Evolutionary conservation across 2,113 vertebrate species (phyloP).

Genomic region (Australoheros scitulus): DNA sequence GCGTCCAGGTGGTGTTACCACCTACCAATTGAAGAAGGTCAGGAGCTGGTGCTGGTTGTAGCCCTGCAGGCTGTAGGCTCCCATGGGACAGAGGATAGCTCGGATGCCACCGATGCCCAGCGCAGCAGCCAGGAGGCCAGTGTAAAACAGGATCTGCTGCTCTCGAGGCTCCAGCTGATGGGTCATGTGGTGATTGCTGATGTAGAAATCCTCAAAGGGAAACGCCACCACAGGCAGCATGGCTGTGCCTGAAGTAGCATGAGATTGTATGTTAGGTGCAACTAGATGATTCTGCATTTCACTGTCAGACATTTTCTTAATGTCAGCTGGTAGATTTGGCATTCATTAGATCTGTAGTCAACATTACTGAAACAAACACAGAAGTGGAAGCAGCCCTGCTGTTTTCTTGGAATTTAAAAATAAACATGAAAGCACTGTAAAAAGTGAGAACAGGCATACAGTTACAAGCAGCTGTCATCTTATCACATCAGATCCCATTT

Average conservation of each 20-base stretch:
- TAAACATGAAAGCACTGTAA: background rate
- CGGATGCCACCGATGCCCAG: conserved; percentile 88
- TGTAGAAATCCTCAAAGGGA: conserved; percentile 89
- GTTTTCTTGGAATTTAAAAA: background rate
- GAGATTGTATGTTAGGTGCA: background rate
- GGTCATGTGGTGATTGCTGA: conserved; percentile 79
- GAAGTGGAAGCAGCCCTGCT: background rate
- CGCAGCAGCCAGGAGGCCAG: conserved; percentile 83
- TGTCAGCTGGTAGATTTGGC: background rate
- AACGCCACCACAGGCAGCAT: conserved; percentile 89
- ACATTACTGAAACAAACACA: background rate
- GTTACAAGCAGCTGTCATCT: background rate
- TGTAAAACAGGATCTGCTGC: conserved; percentile 85
- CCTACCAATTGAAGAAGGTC: conserved; percentile 92
- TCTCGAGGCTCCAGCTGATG: conserved; percentile 77
- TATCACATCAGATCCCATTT: background rate
- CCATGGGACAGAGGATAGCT: conserved; percentile 85
- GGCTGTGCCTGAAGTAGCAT: conserved; percentile 82
- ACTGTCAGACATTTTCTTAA: background rate
- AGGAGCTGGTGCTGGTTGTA: conserved; percentile 79
- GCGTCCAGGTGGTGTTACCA: background rate
- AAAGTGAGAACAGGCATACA: background rate
- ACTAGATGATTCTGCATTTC: background rate
- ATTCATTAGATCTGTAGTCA: background rate
- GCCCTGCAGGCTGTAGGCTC: conserved; percentile 81